These are phyloP conservation scores for Priocnemis perturbator DNA, from an alignment of 2,888 invertebrate species.

Conservation along the genomic window DNA sequence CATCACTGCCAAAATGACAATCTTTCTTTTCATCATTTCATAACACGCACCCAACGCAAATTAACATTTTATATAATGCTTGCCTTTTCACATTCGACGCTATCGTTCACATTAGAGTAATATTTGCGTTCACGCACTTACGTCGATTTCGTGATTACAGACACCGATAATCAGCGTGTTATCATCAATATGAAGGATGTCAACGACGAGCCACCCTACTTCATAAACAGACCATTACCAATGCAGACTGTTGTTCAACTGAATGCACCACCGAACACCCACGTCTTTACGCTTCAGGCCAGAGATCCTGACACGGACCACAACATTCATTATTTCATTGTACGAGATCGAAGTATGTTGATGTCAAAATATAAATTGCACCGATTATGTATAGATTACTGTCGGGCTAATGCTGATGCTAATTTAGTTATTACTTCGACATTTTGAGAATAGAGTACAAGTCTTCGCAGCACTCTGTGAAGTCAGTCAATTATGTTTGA, in stretches of 20 bases:
- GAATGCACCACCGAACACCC: slow-evolving; percentile 96
- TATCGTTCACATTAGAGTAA: too few species aligned
- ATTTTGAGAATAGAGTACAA: neutral
- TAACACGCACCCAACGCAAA: too few species aligned
- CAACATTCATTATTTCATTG: slow-evolving; percentile 96
- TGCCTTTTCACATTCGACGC: too few species aligned
- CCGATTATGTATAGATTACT: neutral
- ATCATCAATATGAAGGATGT: slow-evolving; percentile 97
- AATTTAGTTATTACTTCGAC: neutral
- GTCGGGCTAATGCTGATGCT: neutral
- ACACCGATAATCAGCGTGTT: slow-evolving; percentile 95
- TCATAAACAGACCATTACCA: slow-evolving; percentile 96
- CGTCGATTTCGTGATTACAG: slow-evolving; percentile 77
- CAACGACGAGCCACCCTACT: slow-evolving; percentile 97
- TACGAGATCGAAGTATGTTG: slow-evolving; percentile 85
- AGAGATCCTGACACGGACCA: slow-evolving; percentile 97
- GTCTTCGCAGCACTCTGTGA: neutral
- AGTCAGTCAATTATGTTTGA: too few species aligned
- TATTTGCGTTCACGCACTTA: too few species aligned
- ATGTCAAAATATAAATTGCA: neutral
- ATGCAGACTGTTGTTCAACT: slow-evolving; percentile 98
- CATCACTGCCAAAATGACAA: too few species aligned
- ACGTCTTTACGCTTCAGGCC: slow-evolving; percentile 97
- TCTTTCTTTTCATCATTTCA: too few species aligned
- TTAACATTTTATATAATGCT: too few species aligned